Base-by-base conservation (phyloP, 2,113 vertebrate species). In the Lampris incognitus region DNA sequence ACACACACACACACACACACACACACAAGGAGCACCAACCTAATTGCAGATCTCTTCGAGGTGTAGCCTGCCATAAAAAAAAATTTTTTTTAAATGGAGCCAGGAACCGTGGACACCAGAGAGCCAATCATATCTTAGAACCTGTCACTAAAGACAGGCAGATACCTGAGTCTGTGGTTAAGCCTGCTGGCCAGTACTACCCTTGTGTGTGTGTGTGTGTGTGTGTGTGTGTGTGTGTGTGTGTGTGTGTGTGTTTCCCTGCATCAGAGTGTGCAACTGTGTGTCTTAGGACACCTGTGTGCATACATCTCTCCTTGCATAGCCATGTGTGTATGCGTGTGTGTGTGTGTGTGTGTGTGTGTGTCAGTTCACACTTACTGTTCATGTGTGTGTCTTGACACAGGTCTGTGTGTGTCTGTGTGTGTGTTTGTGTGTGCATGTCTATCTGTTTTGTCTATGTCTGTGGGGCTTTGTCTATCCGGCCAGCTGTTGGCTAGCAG, bases 111-210 rank as follows among this genome's bases (percentile, higher is more conserved):
- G 24, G 11, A 36, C 75, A 65, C 68, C 76, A 79, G 69, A 64
- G 52, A 65, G 64, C 40, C 60, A 41, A 67, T 75, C 63, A 65
- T 85, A 69, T 64, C 52, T 61, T 55, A 79, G 74, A 46, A 65
- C 46, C 57, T 65, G 58, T 66, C 69, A 72, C 41, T 39, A 37
- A 24, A 24, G 24, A 24, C 50, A 79, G 49, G 55, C 66, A 62
- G 24, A 79, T 69, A 70, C 63, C 78, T 76, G 69, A 79, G 76
- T 63, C 38, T 50, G 71, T 58, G 69, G 42, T 48, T 57, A 55
- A 49, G 56, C 13, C 0, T 48, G 49, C 7, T 9, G 49, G 9
- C 36, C 74, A 73, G 39, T 4, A 40, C 59, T 9, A 56, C 7
- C 51, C 66, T 8, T 39, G 9, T 54, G 9, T 54, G 66, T 52